Percentiles rank a stretch among this genome's conserved stretches.
Conservation (phyloP, 2,888 invertebrate genomes). For the Mythimna loreyi region DNA sequence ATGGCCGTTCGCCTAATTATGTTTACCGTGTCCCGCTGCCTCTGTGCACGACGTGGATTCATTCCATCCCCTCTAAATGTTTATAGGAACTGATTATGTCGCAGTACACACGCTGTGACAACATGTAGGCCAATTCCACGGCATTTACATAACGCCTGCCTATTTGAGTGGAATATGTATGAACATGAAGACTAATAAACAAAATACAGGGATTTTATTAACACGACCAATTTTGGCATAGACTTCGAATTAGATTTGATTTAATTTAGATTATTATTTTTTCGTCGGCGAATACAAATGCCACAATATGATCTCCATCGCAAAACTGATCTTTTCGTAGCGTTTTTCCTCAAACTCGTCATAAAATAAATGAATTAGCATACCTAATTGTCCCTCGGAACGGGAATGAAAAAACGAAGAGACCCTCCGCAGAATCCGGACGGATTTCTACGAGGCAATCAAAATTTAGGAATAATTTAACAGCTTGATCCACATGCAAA, state of each 20-base stretch:
- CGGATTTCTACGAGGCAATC: constrained; percentile 85
- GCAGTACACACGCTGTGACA: constrained; percentile 59
- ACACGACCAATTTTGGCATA: constrained; percentile 30
- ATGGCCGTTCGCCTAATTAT: constrained; percentile 82
- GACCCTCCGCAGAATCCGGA: constrained; percentile 77
- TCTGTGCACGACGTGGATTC: constrained; percentile 69
- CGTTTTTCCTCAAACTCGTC: constrained; percentile 80
- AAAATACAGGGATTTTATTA: constrained; percentile 48
- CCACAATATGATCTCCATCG: constrained; percentile 73
- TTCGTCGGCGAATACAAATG: constrained; percentile 47
- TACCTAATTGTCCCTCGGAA: constrained; percentile 87
- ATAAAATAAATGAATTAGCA: constrained; percentile 88
- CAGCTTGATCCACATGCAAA: constrained; percentile 83
- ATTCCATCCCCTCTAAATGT: constrained; percentile 73
- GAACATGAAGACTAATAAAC: constrained; percentile 50
- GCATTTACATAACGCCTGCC: constrained; percentile 58
- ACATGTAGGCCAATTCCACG: constrained; percentile 54
- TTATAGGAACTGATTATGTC: constrained; percentile 72
- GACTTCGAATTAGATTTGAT: constrained; percentile 38
- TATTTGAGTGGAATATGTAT: constrained; percentile 56
- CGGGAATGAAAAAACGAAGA: constrained; percentile 83
- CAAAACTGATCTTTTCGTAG: constrained; percentile 78
- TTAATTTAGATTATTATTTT: constrained; percentile 45
- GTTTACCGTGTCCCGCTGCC: constrained; percentile 79
- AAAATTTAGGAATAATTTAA: constrained; percentile 86